A percentile compares a stretch with the other conserved stretches of the same genome.
These are phyloP conservation scores for Sylvilagus floridanus DNA, from an alignment of 2,797 vertebrate genomes.

Conservation along the genomic window DNA sequence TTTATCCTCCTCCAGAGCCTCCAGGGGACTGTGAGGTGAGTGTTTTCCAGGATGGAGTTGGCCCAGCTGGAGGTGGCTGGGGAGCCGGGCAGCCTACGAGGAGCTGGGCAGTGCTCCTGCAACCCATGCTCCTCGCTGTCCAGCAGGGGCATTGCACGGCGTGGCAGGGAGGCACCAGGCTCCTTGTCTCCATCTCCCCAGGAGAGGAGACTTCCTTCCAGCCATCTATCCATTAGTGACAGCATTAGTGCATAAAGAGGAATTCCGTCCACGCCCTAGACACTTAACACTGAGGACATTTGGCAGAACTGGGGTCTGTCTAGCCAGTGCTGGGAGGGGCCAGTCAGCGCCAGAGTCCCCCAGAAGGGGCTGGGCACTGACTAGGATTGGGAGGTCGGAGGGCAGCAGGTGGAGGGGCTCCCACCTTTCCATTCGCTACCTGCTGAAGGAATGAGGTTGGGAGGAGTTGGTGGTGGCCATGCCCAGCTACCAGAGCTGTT, in stretches of 20 bases:
- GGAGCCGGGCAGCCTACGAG: neutral
- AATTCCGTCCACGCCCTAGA: constrained; percentile 40
- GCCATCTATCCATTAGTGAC: constrained; percentile 37
- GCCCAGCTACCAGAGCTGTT: neutral
- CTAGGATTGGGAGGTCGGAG: neutral
- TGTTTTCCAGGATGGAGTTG: neutral
- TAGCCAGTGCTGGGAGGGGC: neutral
- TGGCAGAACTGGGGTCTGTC: neutral
- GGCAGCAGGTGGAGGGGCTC: neutral
- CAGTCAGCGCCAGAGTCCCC: neutral
- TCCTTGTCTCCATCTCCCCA: neutral
- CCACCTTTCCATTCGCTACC: neutral
- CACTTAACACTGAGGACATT: constrained; percentile 27
- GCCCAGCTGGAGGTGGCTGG: neutral
- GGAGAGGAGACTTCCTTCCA: neutral
- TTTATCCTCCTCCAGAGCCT: neutral
- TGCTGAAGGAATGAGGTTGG: neutral
- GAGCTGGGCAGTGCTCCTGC: neutral
- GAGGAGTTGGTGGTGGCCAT: neutral
- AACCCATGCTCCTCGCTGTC: accelerated
- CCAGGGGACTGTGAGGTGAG: neutral
- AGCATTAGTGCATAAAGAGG: constrained; percentile 52
- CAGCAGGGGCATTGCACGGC: neutral
- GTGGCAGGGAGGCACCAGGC: neutral
- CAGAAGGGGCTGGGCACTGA: neutral